Percentiles rank a stretch among this genome's conserved stretches.
Conservation (phyloP, 2,113 vertebrate species). For the Austrofundulus limnaeus region DNA sequence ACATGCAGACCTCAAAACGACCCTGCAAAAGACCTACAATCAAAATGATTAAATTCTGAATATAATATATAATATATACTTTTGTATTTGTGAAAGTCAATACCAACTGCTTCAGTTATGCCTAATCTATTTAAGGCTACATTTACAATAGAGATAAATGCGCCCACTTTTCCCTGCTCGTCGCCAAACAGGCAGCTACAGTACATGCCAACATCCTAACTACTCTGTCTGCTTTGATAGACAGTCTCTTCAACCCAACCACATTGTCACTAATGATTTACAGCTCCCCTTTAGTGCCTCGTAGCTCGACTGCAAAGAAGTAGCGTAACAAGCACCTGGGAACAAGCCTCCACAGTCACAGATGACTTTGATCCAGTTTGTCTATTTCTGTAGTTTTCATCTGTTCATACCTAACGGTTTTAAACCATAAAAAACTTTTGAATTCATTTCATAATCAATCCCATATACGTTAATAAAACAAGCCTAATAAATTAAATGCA, state of each 20-base stretch:
- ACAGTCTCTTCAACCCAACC: constrained; percentile 51
- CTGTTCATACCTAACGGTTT: constrained; percentile 41
- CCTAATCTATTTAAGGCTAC: constrained; percentile 31
- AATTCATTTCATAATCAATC: constrained; percentile 21
- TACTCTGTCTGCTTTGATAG: constrained; percentile 48
- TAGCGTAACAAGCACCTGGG: constrained; percentile 32
- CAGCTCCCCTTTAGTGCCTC: constrained; percentile 46
- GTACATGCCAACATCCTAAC: constrained; percentile 31
- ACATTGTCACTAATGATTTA: constrained; percentile 59
- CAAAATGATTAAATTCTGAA: too few relatives aligned
- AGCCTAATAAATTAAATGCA: too few relatives aligned
- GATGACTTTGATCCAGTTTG: constrained; percentile 28
- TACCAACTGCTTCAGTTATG: constrained; percentile 14
- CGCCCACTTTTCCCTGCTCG: constrained; percentile 8
- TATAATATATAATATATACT: constrained; percentile 4
- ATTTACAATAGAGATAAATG: constrained; percentile 28
- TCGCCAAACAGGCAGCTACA: constrained; percentile 24
- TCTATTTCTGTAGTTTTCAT: not conserved
- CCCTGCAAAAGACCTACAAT: not conserved
- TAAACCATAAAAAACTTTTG: constrained; percentile 9
- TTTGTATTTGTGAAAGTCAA: not conserved
- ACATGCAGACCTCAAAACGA: constrained; percentile 25
- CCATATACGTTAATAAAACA: not conserved
- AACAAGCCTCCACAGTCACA: constrained; percentile 29
- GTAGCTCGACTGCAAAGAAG: constrained; percentile 46